Evolutionary conservation across 2,113 vertebrate species (phyloP).

Genomic region (Colius striatus): DNA sequence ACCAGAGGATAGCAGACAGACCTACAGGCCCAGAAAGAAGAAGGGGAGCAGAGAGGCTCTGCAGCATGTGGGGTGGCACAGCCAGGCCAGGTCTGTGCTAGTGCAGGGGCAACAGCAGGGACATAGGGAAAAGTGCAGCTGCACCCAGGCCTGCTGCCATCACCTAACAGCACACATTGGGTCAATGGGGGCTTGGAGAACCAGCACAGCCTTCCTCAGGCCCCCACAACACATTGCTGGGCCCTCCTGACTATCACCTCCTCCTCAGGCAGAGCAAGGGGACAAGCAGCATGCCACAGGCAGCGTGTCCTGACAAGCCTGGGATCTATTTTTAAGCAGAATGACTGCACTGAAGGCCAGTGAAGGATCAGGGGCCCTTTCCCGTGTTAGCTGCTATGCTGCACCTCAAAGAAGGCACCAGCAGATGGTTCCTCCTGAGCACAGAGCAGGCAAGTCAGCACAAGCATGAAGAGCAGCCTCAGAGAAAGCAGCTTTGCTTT

Average conservation of each 20-base stretch:
- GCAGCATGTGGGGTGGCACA: rapidly evolving
- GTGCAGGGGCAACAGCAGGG: neutral
- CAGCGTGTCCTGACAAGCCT: rapidly evolving
- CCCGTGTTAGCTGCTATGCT: neutral
- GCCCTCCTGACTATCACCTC: neutral
- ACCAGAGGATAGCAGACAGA: neutral
- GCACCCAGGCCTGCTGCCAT: neutral
- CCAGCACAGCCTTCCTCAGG: neutral
- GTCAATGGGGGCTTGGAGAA: neutral
- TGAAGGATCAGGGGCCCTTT: neutral
- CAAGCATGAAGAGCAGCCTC: neutral
- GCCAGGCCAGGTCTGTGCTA: neutral
- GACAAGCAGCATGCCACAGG: neutral
- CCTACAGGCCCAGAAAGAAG: neutral
- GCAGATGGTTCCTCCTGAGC: neutral
- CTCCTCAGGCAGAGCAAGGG: neutral
- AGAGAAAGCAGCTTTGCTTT: neutral
- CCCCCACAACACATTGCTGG: rapidly evolving
- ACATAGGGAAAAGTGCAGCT: rapidly evolving
- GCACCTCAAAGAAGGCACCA: neutral
- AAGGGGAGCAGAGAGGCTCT: neutral
- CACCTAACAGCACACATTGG: neutral
- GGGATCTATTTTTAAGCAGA: neutral
- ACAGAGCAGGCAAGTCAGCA: neutral
- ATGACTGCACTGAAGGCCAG: neutral